phyloP scores from a whole-genome alignment of 2,888 invertebrate species.

The Phragmatobia fuliginosa region DNA sequence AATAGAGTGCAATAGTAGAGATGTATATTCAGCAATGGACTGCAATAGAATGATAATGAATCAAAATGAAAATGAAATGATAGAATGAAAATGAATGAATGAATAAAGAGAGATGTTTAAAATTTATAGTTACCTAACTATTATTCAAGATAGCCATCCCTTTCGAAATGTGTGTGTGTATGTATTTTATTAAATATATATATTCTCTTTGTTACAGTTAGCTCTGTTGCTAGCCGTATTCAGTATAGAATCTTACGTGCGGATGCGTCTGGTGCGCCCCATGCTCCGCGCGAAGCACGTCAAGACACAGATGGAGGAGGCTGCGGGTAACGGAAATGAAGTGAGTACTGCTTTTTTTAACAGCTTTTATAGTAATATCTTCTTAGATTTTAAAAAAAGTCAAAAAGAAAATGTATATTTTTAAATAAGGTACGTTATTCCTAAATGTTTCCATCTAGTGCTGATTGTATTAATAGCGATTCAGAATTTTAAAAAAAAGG shows the following conservation, averaged over 20 bases:
- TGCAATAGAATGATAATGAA: too few relatives aligned
- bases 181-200: not conserved
- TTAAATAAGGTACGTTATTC: too few relatives aligned
- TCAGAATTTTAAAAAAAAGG: too few relatives aligned
- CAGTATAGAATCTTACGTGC: conserved; percentile 90
- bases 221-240: conserved; percentile 89
- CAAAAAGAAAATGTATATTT: not conserved
- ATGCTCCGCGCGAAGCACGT: conserved; percentile 91
- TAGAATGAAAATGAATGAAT: too few relatives aligned
- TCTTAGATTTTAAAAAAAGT: not conserved
- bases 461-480: too few relatives aligned
- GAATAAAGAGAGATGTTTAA: too few relatives aligned
- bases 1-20: too few relatives aligned
- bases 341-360: conserved; percentile 58
- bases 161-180: not conserved
- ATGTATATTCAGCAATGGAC: too few relatives aligned
- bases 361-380: not conserved
- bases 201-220: conserved; percentile 85
- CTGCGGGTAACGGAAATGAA: conserved; percentile 92
- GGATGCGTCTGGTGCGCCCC: conserved; percentile 92
- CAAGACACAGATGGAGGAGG: conserved; percentile 91
- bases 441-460: too few relatives aligned
- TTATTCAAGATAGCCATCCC: not conserved
- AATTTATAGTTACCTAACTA: too few relatives aligned
- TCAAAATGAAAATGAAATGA: too few relatives aligned